Base-by-base conservation (phyloP, 2,888 invertebrate genomes). In the Xanthorhoe spadicearia region DNA sequence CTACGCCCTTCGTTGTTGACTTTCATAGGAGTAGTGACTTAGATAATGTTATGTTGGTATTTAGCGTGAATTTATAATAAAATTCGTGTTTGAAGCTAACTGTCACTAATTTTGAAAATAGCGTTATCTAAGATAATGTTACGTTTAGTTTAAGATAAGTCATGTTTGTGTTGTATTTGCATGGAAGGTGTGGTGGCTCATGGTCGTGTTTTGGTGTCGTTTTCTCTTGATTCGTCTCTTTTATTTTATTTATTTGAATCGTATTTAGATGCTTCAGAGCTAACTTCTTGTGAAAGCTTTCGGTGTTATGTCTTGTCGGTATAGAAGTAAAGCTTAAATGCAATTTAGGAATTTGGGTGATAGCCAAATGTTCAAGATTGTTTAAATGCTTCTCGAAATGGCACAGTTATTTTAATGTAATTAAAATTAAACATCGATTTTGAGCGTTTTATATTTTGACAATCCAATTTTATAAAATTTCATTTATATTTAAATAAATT, bases 291-390 rank as follows among this genome's bases (percentile, higher is more conserved):
- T 83, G 77, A 87, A 89, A 88, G 92, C 92, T 92, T 92, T 92
- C 83, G 82, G 82, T 92, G 92, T 92, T 90, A 72, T 91, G 87
- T 90, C 72, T 75, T 58, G 72, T 75, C 71, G 64, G 74, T 72
- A 78, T 65, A 67, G 63, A 81, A 77, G 75, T 80, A 83, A 81
- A 66, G 91, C 91, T 91, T 90, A 73, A 81, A 84, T 83, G 87
- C 85, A 79, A 75, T 83, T 65, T 84, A 83, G 92, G 92, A 93
- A 93, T 93, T 93, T 93, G 92, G 92, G 92, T 93, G 92, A 92
- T 88, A 81, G 87, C 88, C 90, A 92, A 92, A 90, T 89, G 82
- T 80, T 85, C 86, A 80, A 78, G 8, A 68, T 71, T 52, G 23
- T 68, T 59, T 46, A 15, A 48, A 58, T 62, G 64, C 51, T 69